Evolutionary conservation across 2,113 vertebrate species (phyloP), one percentile per base, ranked within the genome.

Genomic region (Colaptes auratus): DNA sequence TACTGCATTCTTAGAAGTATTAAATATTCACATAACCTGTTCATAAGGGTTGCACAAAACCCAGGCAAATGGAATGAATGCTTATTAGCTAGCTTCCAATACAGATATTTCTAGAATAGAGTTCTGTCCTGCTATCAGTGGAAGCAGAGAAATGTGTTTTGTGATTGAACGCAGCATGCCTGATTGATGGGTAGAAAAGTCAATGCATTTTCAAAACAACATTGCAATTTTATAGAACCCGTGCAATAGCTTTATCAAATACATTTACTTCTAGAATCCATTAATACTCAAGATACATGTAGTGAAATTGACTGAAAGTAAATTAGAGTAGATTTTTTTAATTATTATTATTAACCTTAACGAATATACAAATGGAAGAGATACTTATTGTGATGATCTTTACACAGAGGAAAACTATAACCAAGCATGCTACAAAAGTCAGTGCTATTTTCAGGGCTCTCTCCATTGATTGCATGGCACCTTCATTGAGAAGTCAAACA

Each of bases 21-120:
- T 92, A 97, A 98, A 96, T 97, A 97, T 97, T 97, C 96, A 94
- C 78, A 33, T 67, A 61, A 82, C 31, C 19, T 28, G 48, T 82
- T 96, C 23, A 69, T 90, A 85, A 88, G 90, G 85, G 25, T 69
- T 95, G 44, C 59, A 88, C 61, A 92, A 39, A 92, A 92, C 93
- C 72, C 6, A 27, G 71, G 52, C 17, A 94, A 83, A 90, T 42
- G 6, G 36, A 92, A 82, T 79, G 8, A 3, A 71, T 71, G 89
- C 95, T 93, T 91, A 36, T 83, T 79, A 91, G 4, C 6, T 65
- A 53, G 9, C 3, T 33, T 84, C 58, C 25, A 35, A 67, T 21
- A 52, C 11, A 63, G 7, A 6, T 21, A 35, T 81, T 85, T 74
- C 36, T 53, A 27, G 12, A 50, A 24, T 5, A 56, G 20, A 69